Evolutionary conservation across 1,140 invertebrate genomes (phyloP).

Genomic region (Adoxophyes honmai): DNA sequence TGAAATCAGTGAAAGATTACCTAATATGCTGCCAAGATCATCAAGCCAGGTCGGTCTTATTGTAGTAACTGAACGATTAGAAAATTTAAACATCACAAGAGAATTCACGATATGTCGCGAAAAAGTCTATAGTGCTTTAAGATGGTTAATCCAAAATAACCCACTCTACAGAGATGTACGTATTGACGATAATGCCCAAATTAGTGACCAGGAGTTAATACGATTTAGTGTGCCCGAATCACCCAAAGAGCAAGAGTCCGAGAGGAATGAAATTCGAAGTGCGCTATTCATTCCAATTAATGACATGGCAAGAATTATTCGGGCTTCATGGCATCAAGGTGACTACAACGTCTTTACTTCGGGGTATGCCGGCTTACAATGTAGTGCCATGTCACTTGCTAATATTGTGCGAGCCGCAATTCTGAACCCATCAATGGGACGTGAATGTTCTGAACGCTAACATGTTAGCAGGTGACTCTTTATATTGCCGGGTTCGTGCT

Average conservation of each 20-base stretch:
- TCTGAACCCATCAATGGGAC: neutral
- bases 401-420: conserved; percentile 8
- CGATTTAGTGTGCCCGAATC: neutral
- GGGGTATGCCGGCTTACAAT: conserved; percentile 8
- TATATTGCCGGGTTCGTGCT: neutral
- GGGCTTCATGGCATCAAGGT: conserved; percentile 10
- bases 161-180: conserved; percentile 28
- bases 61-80: conserved; percentile 34
- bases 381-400: neutral
- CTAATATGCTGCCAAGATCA: conserved; percentile 34
- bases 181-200: conserved; percentile 24
- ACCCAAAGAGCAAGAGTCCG: neutral
- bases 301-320: conserved; percentile 5
- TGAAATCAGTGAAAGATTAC: conserved; percentile 38
- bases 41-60: conserved; percentile 28
- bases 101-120: conserved; percentile 21
- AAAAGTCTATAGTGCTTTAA: conserved; percentile 29
- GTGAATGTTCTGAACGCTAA: neutral
- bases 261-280: neutral
- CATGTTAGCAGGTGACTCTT: neutral
- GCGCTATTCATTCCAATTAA: conserved; percentile 7
- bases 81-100: conserved; percentile 37
- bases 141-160: conserved; percentile 26
- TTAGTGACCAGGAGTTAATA: conserved; percentile 5
- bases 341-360: conserved; percentile 1